Evolutionary conservation across 2,888 invertebrate genomes (phyloP), one percentile per base, ranked within the genome.

Genomic region (Bugulina stolonifera): DNA sequence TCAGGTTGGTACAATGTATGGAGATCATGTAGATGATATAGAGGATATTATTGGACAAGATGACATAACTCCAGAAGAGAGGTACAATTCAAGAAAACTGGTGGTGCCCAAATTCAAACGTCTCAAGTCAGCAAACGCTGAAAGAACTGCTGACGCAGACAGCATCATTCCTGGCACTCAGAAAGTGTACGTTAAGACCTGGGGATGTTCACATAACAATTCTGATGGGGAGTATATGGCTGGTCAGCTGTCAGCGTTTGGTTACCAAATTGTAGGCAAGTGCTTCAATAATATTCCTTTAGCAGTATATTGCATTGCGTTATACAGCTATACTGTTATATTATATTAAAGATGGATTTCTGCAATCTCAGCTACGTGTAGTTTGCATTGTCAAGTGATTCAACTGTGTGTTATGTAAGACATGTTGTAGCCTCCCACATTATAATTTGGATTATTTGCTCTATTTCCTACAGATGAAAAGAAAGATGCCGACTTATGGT

Each of bases 161-260:
- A 64, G 64, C 32, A 34, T 78, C 70, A 79, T 80, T 34, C 25
- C 74, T 83, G 93, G 94, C 0, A 92, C 92, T 0, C 88, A 92
- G 84, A 81, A 78, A 69, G 89, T 94, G 69, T 94, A 90, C 79
- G 88, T 96, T 0, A 94, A 94, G 85, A 97, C 96, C 73, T 97
- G 96, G 97, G 97, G 97, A 1, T 98, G 97, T 84, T 92, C 96
- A 0, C 98, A 99, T 86, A 99, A 99, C 85, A 95, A 90, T 83
- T 95, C 95, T 0, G 98, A 99, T 84, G 92, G 94, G 0, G 98
- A 99, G 86, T 99, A 99, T 82, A 99, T 99, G 98, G 94, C 95
- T 0, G 98, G 98, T 0, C 90, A 95, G 78, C 86, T 99, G 73
- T 91, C 93, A 0, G 89, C 91, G 0, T 92, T 91, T 79, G 97